These are phyloP conservation scores for Spinibarbus caldwelli DNA, from an alignment of 2,797 vertebrate species.

Conservation along the genomic window DNA sequence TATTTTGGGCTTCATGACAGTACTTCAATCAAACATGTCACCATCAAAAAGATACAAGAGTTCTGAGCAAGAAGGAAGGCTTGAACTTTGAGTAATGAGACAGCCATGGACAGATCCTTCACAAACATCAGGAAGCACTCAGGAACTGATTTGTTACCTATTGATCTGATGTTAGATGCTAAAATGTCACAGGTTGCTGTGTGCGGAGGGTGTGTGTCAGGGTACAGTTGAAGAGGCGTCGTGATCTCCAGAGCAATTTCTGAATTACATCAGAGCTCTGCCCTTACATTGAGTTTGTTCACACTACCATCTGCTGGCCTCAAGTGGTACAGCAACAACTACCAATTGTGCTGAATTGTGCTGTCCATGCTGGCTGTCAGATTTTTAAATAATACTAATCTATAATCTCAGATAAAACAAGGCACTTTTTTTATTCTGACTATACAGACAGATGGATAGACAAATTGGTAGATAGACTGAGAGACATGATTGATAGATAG, in stretches of 20 bases:
- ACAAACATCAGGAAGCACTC: slow-evolving; percentile 15
- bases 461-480: background rate
- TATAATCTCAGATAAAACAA: background rate
- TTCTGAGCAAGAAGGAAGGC: background rate
- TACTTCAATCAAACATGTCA: slow-evolving; percentile 23
- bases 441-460: no score
- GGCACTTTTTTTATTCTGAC: background rate
- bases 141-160: background rate
- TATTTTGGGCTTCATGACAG: background rate
- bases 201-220: background rate
- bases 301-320: slow-evolving; percentile 82
- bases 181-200: background rate
- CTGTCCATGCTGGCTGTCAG: background rate
- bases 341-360: no score
- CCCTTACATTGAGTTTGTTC: slow-evolving; percentile 68
- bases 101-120: slow-evolving; percentile 8
- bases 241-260: slow-evolving; percentile 6
- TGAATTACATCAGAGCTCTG: background rate
- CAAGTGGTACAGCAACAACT: slow-evolving; percentile 26
- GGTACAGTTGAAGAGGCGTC: slow-evolving; percentile 8
- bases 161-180: slow-evolving; percentile 22
- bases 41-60: background rate
- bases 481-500: background rate
- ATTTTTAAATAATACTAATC: background rate
- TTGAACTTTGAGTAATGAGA: slow-evolving; percentile 33